Evolutionary conservation across 2,113 vertebrate genomes (phyloP), one percentile per base, ranked within the genome.

Genomic region (Ibidorhyncha struthersii): DNA sequence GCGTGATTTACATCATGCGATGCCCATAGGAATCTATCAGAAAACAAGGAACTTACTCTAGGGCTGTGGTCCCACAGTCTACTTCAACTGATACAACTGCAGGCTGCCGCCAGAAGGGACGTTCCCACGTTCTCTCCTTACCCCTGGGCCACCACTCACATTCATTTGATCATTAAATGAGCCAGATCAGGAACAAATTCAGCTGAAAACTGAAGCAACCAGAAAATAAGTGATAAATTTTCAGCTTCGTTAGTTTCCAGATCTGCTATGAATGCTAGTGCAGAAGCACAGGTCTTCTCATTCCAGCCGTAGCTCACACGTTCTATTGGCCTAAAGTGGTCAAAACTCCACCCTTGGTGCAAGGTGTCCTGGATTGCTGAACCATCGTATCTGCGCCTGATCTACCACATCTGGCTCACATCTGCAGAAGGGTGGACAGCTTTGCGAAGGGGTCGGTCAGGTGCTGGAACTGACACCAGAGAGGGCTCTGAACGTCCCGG

Each of bases 181-280:
- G 62, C 73, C 78, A 82, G 56, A 91, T 89, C 82, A 72, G 43
- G 78, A 94, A 18, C 49, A 94, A 96, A 95, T 91, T 87, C 93
- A 87, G 66, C 78, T 93, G 93, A 93, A 97, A 96, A 90, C 70
- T 69, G 96, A 85, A 94, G 91, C 56, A 72, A 61, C 73, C 70
- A 90, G 69, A 72, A 80, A 94, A 93, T 93, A 93, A 95, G 84
- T 85, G 81, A 70, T 94, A 93, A 40, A 90, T 94, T 95, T 96
- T 94, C 53, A 43, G 66, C 85, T 96, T 96, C 84, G 52, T 96
- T 91, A 85, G 40, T 96, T 90, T 85, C 58, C 87, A 80, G 70
- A 72, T 90, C 70, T 82, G 49, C 70, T 91, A 4, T 65, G 70
- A 85, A 87, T 52, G 56, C 81, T 72, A 49, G 61, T 40, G 34